These are phyloP conservation scores for Leptinotarsa tumamoca DNA, from an alignment of 2,888 invertebrate genomes.

Conservation along the genomic window DNA sequence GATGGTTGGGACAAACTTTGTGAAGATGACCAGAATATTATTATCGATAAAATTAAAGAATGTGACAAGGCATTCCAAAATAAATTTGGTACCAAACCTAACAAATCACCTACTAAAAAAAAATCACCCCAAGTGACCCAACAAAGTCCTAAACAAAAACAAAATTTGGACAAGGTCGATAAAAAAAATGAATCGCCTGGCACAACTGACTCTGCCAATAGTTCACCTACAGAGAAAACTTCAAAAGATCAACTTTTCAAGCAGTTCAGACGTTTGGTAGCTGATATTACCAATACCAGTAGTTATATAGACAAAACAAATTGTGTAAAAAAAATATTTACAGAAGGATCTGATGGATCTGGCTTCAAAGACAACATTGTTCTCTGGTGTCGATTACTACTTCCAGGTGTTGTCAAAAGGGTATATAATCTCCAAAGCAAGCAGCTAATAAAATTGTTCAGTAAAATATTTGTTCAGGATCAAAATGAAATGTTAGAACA, in stretches of 20 bases:
- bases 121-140: constrained; percentile 9
- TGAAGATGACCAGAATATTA: constrained; percentile 75
- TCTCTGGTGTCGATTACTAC: constrained; percentile 84
- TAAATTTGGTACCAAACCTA: constrained; percentile 37
- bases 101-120: constrained; percentile 56
- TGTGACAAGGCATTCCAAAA: constrained; percentile 69
- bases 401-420: constrained; percentile 85
- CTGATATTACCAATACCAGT: constrained; percentile 79
- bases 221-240: constrained; percentile 21
- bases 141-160: constrained; percentile 27
- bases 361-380: constrained; percentile 82
- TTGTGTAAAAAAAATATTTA: constrained; percentile 76
- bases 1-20: constrained; percentile 79
- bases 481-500: constrained; percentile 87
- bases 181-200: constrained; percentile 16
- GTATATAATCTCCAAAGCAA: constrained; percentile 94
- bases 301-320: constrained; percentile 88
- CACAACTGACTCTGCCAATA: constrained; percentile 11
- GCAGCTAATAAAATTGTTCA: constrained; percentile 89
- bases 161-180: constrained; percentile 16
- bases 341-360: constrained; percentile 71
- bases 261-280: constrained; percentile 82
- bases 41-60: constrained; percentile 75
- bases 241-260: constrained; percentile 80
- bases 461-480: constrained; percentile 80